phyloP scores from a whole-genome alignment of 1,140 invertebrate species.

The Wiebesia pumilae region DNA sequence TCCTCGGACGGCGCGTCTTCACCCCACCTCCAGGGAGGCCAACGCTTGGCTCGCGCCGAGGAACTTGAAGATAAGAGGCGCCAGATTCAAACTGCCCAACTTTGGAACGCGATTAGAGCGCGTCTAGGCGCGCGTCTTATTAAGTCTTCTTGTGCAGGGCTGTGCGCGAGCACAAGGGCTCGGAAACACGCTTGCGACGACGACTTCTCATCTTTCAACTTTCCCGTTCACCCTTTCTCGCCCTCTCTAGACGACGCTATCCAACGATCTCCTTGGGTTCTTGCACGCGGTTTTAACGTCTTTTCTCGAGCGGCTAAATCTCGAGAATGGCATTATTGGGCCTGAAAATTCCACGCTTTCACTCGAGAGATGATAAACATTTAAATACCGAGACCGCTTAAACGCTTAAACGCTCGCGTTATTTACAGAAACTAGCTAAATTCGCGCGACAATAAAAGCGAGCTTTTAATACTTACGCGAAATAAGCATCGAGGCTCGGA shows the following conservation, averaged over 20 bases:
- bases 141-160: background rate
- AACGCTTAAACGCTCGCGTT: background rate
- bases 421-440: no score
- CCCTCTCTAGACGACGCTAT: background rate
- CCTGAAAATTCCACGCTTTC: background rate
- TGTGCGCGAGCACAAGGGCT: background rate
- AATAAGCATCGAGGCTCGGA: no score
- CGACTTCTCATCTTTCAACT: background rate
- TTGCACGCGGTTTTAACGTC: background rate
- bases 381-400: background rate
- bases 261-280: background rate
- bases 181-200: background rate
- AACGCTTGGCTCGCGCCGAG: background rate
- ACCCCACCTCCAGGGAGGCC: no score
- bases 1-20: background rate
- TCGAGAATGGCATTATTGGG: background rate
- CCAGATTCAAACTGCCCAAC: conserved; percentile 44
- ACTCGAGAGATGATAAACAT: background rate
- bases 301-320: background rate
- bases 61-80: conserved; percentile 57
- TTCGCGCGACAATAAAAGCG: no score
- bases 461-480: no score
- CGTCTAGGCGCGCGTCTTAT: conserved; percentile 23
- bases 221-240: background rate
- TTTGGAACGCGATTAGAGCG: conserved; percentile 60